phyloP scores from a whole-genome alignment of 2,888 invertebrate genomes.

The Acanthococcus lagerstroemiae region DNA sequence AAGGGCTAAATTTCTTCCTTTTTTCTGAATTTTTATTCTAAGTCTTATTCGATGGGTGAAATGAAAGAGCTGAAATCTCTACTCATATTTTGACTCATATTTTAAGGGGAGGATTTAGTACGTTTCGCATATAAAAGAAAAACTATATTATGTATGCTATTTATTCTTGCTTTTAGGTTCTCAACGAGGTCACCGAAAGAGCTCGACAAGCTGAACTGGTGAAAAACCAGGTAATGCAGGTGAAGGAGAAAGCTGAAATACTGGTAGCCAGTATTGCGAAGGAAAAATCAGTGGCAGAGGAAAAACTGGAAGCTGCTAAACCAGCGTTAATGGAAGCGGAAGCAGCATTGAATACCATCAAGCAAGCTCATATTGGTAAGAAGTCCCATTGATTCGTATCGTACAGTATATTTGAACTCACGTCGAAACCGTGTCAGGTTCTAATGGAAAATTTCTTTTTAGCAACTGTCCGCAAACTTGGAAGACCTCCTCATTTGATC shows the following conservation, averaged over 20 bases:
- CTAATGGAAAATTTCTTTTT: constrained; percentile 40
- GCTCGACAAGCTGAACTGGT: constrained; percentile 93
- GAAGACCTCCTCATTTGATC: constrained; percentile 89
- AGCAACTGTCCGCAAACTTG: constrained; percentile 85
- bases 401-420: neutral
- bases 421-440: neutral
- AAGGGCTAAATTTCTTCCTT: too few species aligned
- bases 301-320: constrained; percentile 87
- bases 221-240: constrained; percentile 89
- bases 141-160: too few species aligned
- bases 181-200: constrained; percentile 81
- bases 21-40: too few species aligned
- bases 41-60: too few species aligned
- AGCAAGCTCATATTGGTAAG: constrained; percentile 80
- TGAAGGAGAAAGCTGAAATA: constrained; percentile 89
- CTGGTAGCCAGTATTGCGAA: constrained; percentile 74
- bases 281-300: constrained; percentile 84
- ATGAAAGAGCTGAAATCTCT: too few species aligned
- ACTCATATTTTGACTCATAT: too few species aligned
- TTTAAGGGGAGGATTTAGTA: too few species aligned
- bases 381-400: too few species aligned
- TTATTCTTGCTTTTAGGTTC: constrained; percentile 38
- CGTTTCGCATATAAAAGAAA: neutral
- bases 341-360: constrained; percentile 87
- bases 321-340: constrained; percentile 94